Conservation (phyloP, 2,113 vertebrate species). For the Gallinago jamesoni region DNA sequence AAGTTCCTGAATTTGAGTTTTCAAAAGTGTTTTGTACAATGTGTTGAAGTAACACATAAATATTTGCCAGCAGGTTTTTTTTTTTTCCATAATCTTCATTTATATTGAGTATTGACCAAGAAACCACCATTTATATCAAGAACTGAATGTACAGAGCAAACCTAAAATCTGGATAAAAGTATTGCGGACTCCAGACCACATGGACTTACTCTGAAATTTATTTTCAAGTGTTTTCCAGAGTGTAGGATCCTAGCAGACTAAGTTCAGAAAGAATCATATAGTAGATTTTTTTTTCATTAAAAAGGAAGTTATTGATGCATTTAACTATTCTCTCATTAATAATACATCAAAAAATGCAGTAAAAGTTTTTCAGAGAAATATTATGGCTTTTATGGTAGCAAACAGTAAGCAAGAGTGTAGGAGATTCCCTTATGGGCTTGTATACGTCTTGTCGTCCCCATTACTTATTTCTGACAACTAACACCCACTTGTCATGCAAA, state of each 20-base stretch:
- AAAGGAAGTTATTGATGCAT: background rate
- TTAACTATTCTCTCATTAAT: background rate
- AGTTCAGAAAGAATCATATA: background rate
- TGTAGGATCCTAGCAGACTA: background rate
- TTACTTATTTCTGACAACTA: conserved; percentile 27
- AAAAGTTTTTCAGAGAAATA: background rate
- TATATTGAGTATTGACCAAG: background rate
- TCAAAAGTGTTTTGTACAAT: background rate
- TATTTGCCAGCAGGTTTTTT: background rate
- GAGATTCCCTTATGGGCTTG: background rate
- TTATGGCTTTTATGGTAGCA: background rate
- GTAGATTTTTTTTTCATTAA: background rate
- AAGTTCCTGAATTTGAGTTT: background rate
- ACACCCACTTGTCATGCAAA: conserved; percentile 9
- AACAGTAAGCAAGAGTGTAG: background rate
- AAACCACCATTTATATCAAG: background rate
- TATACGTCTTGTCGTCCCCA: background rate
- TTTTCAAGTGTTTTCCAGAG: background rate
- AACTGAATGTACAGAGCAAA: background rate
- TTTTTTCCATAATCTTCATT: background rate
- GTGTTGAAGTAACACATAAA: background rate
- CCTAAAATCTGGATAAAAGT: background rate
- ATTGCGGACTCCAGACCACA: background rate
- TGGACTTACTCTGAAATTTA: background rate
- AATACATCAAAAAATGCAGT: background rate